Percentiles rank a stretch among this genome's conserved stretches.
Conservation (phyloP, 2,113 vertebrate genomes). For the Oryzias curvinotus region DNA sequence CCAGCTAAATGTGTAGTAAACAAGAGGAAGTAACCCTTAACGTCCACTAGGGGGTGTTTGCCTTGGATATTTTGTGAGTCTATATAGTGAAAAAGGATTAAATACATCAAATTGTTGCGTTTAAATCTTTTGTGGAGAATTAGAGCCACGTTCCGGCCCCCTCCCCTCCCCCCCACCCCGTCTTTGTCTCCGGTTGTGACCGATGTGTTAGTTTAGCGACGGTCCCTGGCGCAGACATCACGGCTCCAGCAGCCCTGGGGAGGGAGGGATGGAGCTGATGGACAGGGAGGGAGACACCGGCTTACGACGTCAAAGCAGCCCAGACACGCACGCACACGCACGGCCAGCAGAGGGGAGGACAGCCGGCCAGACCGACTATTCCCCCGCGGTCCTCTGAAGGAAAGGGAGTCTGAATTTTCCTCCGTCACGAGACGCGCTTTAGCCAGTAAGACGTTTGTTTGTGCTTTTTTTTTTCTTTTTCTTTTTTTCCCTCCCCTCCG, state of each 20-base stretch:
- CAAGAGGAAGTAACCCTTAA: too few relatives aligned
- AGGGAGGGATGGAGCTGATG: conserved; percentile 76
- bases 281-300: conserved; percentile 83
- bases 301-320: conserved; percentile 81
- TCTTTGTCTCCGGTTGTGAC: background rate
- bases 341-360: conserved; percentile 52
- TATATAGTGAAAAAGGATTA: too few relatives aligned
- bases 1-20: too few relatives aligned
- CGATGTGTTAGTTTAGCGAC: conserved; percentile 53
- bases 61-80: too few relatives aligned
- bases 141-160: background rate
- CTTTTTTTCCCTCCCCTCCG: too few relatives aligned
- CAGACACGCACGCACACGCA: conserved; percentile 56
- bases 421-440: conserved; percentile 20
- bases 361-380: conserved; percentile 62
- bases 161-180: background rate
- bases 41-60: too few relatives aligned
- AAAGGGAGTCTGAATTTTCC: conserved; percentile 40
- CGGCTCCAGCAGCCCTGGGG: conserved; percentile 72
- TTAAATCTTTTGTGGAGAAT: background rate
- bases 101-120: background rate
- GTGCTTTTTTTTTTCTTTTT: conserved; percentile 46
- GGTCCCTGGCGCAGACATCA: conserved; percentile 72
- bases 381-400: conserved; percentile 57
- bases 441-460: conserved; percentile 43